phyloP scores from a whole-genome alignment of 2,888 invertebrate species.

The Torymus auratus region DNA sequence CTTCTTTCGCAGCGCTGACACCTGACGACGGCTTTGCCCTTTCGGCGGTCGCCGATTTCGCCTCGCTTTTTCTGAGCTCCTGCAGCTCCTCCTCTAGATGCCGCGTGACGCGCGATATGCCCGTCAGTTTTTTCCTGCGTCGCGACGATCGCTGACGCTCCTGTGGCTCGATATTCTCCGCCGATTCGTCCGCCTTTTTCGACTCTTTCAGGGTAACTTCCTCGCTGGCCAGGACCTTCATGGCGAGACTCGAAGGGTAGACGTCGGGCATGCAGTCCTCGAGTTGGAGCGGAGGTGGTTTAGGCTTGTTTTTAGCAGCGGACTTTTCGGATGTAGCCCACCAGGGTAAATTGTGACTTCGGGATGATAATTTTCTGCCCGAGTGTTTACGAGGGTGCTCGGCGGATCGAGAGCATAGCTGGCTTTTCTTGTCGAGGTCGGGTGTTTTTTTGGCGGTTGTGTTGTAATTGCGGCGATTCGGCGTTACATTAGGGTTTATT shows the following conservation, averaged over 20 bases:
- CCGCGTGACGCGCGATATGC: slow-evolving; percentile 31
- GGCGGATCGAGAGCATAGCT: too few species aligned
- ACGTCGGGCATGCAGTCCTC: neutral
- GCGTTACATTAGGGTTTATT: neutral
- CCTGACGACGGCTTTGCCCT: too few species aligned
- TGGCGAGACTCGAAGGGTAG: neutral
- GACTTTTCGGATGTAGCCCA: slow-evolving; percentile 12
- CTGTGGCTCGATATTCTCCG: neutral
- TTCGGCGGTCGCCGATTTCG: too few species aligned
- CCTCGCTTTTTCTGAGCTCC: neutral
- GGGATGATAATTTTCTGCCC: neutral
- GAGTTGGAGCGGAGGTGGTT: neutral
- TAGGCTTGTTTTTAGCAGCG: neutral
- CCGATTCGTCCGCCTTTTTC: neutral
- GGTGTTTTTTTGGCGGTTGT: too few species aligned
- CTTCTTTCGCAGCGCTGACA: too few species aligned
- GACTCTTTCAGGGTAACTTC: neutral
- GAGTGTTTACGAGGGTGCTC: too few species aligned
- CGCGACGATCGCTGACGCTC: neutral
- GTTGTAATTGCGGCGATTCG: neutral
- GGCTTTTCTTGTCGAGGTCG: too few species aligned
- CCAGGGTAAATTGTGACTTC: slow-evolving; percentile 6
- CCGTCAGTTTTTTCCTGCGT: slow-evolving; percentile 32
- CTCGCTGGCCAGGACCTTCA: slow-evolving; percentile 15
- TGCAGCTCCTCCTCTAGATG: slow-evolving; percentile 39